A percentile compares a stretch with the other conserved stretches of the same genome.
Conservation (phyloP, 1,140 invertebrate species). For the honey bee (Apis mellifera) region Amel_HAv3.1 CM009931.2:18040501-18041000, state of each 20-base stretch:
- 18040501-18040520: too few relatives aligned
- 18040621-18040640: too few relatives aligned
- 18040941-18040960: slow-evolving; percentile 4
- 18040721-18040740: slow-evolving; percentile 22
- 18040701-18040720: slow-evolving; percentile 27
- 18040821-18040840: slow-evolving; percentile 18
- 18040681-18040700: slow-evolving; percentile 7
- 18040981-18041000: not conserved
- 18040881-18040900: slow-evolving; percentile 17
- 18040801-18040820: not conserved
- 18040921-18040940: not conserved
- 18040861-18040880: slow-evolving; percentile 36
- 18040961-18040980: not conserved
- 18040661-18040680: too few relatives aligned
- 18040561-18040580: too few relatives aligned
- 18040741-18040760: slow-evolving; percentile 42
- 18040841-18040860: slow-evolving; percentile 29
- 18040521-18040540: too few relatives aligned
- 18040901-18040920: not conserved
- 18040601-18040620: too few relatives aligned
- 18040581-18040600: too few relatives aligned
- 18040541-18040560: too few relatives aligned
- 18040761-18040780: slow-evolving; percentile 26
- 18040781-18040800: not conserved
- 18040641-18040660: too few relatives aligned